Evolutionary conservation across 2,113 vertebrate genomes (phyloP).

Genomic region (Zosterops borbonicus): DNA sequence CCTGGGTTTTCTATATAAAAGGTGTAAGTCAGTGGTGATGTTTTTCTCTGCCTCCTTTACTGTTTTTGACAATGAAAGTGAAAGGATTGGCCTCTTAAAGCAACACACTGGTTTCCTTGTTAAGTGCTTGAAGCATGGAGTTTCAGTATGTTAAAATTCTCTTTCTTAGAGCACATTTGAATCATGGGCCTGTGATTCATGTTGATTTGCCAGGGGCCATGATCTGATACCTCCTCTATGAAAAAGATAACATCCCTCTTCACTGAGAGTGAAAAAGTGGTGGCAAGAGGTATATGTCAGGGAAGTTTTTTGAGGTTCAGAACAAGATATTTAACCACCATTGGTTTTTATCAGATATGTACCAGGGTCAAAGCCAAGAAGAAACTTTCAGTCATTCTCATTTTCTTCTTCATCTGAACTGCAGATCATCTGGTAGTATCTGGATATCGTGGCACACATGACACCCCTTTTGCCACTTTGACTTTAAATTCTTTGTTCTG

Average conservation of each 20-base stretch:
- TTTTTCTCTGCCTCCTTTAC: background rate
- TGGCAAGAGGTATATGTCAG: background rate
- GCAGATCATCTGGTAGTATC: too few relatives aligned
- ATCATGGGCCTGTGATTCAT: background rate
- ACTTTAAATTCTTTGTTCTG: background rate
- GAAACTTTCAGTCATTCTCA: background rate
- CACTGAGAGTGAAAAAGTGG: background rate
- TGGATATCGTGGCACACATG: background rate
- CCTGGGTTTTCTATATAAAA: background rate
- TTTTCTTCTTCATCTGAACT: background rate
- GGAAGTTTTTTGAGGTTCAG: background rate
- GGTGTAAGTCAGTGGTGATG: background rate
- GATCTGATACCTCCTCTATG: background rate
- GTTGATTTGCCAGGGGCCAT: background rate
- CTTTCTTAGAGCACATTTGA: background rate
- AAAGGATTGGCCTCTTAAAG: background rate
- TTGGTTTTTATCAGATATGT: background rate
- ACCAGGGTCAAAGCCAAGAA: background rate
- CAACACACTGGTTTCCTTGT: background rate
- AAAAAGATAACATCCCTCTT: background rate
- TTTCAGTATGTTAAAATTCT: background rate
- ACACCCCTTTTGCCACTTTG: background rate
- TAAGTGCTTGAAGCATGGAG: background rate
- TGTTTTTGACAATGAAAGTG: background rate
- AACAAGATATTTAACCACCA: background rate